phyloP scores from a whole-genome alignment of 2,113 vertebrate species.

The Aspiorhynchus laticeps region DNA sequence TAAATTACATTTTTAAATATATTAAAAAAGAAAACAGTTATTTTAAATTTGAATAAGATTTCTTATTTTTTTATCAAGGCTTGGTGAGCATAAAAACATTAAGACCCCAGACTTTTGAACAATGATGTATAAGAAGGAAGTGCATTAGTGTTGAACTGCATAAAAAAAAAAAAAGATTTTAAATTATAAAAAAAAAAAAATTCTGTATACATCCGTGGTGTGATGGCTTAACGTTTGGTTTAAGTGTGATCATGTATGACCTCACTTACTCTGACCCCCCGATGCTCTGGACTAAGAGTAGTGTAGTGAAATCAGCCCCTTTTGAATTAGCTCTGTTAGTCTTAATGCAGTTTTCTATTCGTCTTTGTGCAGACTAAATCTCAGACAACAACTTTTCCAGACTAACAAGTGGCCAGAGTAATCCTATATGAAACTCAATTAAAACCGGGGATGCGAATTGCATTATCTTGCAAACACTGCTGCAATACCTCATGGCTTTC shows the following conservation, averaged over 20 bases:
- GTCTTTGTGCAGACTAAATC: not conserved
- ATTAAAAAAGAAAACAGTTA: not conserved
- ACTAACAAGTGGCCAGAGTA: not conserved
- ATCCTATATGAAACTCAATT: constrained; percentile 9
- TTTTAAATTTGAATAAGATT: not conserved
- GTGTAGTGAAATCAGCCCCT: not conserved
- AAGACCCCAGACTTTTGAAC: too few relatives aligned
- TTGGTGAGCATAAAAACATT: too few relatives aligned
- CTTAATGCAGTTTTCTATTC: not conserved
- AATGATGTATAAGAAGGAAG: too few relatives aligned
- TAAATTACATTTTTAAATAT: not conserved
- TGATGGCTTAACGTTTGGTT: too few relatives aligned
- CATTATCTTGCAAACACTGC: constrained; percentile 11
- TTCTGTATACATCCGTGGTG: too few relatives aligned
- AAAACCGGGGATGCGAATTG: constrained; percentile 8
- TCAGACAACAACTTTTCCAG: not conserved
- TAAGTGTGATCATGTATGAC: too few relatives aligned
- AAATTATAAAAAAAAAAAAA: too few relatives aligned
- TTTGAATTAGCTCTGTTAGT: not conserved
- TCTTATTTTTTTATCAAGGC: not conserved
- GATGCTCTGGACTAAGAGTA: not conserved
- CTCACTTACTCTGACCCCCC: not conserved
- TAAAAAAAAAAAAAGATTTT: too few relatives aligned
- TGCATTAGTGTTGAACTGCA: too few relatives aligned
- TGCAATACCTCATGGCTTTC: not conserved